These are phyloP conservation scores for Shargacucullia verbasci DNA, from an alignment of 2,888 invertebrate species.

Conservation along the genomic window DNA sequence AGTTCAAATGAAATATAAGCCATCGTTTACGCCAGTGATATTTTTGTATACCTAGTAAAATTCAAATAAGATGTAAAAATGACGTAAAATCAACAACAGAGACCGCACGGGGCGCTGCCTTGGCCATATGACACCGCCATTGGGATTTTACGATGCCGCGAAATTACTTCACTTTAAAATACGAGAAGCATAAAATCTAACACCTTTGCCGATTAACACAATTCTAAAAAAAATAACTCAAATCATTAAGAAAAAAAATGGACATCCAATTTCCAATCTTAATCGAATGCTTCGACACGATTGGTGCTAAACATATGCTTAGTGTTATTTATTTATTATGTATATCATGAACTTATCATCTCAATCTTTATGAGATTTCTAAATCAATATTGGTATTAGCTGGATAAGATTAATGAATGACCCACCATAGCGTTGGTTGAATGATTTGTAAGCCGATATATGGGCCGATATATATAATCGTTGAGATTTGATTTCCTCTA, in stretches of 20 bases:
- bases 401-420: constrained; percentile 12
- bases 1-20: constrained; percentile 36
- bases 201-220: constrained; percentile 7
- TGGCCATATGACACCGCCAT: constrained; percentile 54
- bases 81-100: constrained; percentile 60
- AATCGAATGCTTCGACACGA: too few relatives aligned
- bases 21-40: constrained; percentile 39
- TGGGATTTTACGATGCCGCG: constrained; percentile 62
- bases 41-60: constrained; percentile 48
- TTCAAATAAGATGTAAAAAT: constrained; percentile 53
- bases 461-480: constrained; percentile 1
- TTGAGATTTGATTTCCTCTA: constrained; percentile 3
- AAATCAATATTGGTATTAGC: constrained; percentile 14
- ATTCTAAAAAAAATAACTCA: too few relatives aligned
- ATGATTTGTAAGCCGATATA: constrained; percentile 27
- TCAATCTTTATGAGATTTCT: constrained; percentile 19
- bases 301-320: constrained; percentile 3
- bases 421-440: constrained; percentile 1
- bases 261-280: too few relatives aligned
- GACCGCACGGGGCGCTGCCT: constrained; percentile 45
- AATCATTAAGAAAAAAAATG: too few relatives aligned
- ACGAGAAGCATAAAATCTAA: too few relatives aligned
- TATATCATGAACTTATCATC: constrained; percentile 11
- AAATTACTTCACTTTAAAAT: constrained; percentile 60
- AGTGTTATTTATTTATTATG: too few relatives aligned